These are phyloP conservation scores for Babylonia areolata DNA, from an alignment of 1,140 invertebrate species.

Conservation along the genomic window DNA sequence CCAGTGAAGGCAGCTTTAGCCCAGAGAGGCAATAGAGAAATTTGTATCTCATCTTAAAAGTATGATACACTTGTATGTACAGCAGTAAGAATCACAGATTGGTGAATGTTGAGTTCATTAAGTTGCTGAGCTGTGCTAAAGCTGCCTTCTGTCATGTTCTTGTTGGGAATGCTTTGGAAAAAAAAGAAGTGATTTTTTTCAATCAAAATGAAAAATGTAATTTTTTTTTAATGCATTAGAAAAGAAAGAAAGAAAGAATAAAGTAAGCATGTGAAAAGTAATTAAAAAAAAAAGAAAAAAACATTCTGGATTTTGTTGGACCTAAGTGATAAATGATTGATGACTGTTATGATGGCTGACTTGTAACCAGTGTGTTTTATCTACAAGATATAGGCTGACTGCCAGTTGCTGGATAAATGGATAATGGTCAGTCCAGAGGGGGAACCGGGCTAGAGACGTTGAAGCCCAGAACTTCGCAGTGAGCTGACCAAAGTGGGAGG, in stretches of 20 bases:
- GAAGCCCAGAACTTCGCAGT: slow-evolving; percentile 3
- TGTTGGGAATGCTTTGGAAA: slow-evolving; percentile 23
- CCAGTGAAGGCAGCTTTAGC: background rate
- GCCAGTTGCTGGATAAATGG: slow-evolving; percentile 12
- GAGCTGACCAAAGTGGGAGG: slow-evolving; percentile 7
- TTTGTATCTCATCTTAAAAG: background rate
- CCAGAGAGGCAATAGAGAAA: background rate
- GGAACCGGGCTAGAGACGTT: background rate
- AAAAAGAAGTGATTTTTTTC: background rate
- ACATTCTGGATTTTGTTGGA: background rate
- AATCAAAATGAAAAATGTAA: no score
- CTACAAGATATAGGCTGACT: slow-evolving; percentile 25
- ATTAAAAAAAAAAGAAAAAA: background rate
- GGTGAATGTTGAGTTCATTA: background rate
- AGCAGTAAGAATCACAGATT: background rate
- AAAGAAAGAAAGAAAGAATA: background rate
- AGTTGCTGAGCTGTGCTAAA: background rate
- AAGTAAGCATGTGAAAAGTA: background rate
- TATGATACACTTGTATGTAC: no score
- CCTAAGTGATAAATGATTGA: background rate
- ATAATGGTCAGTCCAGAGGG: slow-evolving; percentile 15
- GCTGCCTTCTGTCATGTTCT: slow-evolving; percentile 22
- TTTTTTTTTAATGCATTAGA: background rate
- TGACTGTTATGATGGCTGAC: background rate
- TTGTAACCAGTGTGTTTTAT: slow-evolving; percentile 17